Conservation (phyloP, 1,140 invertebrate species). For the Kradibia gibbosae region DNA sequence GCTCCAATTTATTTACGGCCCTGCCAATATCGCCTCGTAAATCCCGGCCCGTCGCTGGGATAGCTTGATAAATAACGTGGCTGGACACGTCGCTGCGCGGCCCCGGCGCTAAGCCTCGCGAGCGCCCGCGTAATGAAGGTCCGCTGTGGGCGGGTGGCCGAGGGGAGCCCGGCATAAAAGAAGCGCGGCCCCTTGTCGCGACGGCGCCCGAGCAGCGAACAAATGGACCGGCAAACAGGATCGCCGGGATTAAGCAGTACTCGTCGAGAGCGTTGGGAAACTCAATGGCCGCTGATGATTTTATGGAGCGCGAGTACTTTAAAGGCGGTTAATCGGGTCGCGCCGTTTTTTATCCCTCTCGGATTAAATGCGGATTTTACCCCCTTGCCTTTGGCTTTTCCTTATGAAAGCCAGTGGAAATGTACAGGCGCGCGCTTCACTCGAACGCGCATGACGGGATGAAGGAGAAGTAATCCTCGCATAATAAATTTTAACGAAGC, state of each 20-base stretch:
- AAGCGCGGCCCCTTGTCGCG: background rate
- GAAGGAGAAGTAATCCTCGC: background rate
- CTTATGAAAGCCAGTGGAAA: background rate
- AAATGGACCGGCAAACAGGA: background rate
- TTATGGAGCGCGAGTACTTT: background rate
- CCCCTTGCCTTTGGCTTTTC: too few relatives aligned
- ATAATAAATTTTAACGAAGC: slow-evolving; percentile 17
- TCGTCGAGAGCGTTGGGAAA: background rate
- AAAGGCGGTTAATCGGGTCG: background rate
- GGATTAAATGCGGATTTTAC: background rate
- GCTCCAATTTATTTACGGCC: slow-evolving; percentile 5
- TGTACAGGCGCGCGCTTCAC: background rate
- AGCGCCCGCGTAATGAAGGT: background rate
- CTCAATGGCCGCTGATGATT: background rate
- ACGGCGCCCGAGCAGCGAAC: background rate
- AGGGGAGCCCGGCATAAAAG: background rate
- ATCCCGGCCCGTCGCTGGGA: background rate
- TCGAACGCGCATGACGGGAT: background rate
- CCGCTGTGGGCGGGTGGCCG: background rate
- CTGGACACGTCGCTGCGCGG: background rate
- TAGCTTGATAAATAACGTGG: slow-evolving; percentile 16
- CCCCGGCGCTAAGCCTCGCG: background rate
- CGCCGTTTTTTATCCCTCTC: background rate
- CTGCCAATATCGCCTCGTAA: background rate
- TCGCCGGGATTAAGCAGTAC: background rate